phyloP scores from a whole-genome alignment of 92 coral and sea anemone species.

The Palythoa grandiflora region DNA sequence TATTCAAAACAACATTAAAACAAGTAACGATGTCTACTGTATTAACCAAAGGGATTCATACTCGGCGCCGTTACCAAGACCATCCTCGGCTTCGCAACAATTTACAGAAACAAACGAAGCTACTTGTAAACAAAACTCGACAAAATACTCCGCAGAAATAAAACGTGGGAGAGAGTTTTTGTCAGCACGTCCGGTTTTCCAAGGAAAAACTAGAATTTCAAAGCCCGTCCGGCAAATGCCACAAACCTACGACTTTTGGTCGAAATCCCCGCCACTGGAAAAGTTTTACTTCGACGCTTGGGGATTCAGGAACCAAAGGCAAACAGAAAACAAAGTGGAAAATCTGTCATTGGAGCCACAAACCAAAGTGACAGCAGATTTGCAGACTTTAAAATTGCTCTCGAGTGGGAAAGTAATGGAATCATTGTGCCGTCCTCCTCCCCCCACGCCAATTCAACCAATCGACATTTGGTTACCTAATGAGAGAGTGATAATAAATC shows the following conservation, averaged over 20 bases:
- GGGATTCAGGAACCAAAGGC: conserved; percentile 64
- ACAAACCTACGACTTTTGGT: conserved; percentile 29
- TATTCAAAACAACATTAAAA: neutral
- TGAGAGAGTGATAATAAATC: conserved; percentile 64
- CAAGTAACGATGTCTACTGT: neutral
- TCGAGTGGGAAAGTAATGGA: conserved; percentile 22
- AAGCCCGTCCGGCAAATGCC: neutral
- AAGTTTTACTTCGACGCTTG: conserved; percentile 69
- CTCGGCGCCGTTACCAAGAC: conserved; percentile 63
- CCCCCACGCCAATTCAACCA: conserved; percentile 88
- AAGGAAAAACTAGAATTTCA: conserved; percentile 9
- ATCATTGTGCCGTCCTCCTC: conserved; percentile 62
- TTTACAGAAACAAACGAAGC: conserved; percentile 17
- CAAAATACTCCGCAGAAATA: conserved; percentile 66
- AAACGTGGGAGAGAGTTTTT: conserved; percentile 70
- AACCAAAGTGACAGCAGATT: conserved; percentile 60
- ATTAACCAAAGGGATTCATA: conserved; percentile 45
- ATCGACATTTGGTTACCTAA: conserved; percentile 82
- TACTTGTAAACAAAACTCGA: conserved; percentile 37
- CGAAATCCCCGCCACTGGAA: conserved; percentile 51
- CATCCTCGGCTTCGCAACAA: conserved; percentile 34
- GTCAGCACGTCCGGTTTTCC: conserved; percentile 71
- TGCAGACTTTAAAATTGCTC: conserved; percentile 55
- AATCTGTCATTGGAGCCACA: conserved; percentile 9
- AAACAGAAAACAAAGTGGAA: conserved; percentile 29